phyloP scores from a whole-genome alignment of 1,140 invertebrate species.

The Pogonus chalceus region DNA sequence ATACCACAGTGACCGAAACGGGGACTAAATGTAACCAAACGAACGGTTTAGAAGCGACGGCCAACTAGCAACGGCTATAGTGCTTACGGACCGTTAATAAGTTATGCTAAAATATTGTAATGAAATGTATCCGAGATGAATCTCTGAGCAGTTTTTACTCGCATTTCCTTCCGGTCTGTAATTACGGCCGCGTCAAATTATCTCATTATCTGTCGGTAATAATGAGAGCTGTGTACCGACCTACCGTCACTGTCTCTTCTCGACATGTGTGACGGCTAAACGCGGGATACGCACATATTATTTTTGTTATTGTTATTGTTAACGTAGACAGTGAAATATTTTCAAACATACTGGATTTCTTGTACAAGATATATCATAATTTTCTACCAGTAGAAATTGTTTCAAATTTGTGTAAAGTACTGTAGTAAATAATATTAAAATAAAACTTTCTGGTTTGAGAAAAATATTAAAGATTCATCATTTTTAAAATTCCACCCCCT shows the following conservation, averaged over 20 bases:
- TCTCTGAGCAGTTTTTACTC: conserved; percentile 34
- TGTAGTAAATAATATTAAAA: no score
- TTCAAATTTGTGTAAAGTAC: no score
- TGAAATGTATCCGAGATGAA: conserved; percentile 36
- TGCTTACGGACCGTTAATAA: conserved; percentile 27
- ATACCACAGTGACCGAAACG: neutral
- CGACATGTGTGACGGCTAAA: neutral
- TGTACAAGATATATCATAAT: no score
- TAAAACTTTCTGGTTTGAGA: no score
- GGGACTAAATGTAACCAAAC: no score
- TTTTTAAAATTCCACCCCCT: conserved; percentile 3
- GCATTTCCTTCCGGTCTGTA: conserved; percentile 35
- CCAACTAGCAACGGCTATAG: no score
- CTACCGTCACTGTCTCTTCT: neutral
- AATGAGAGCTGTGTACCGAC: conserved; percentile 23
- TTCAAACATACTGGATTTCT: no score
- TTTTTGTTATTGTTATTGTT: no score
- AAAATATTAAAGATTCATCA: neutral
- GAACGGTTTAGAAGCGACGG: no score
- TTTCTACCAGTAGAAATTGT: no score
- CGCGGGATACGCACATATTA: neutral
- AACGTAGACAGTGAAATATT: conserved; percentile 15
- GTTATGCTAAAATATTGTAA: conserved; percentile 34
- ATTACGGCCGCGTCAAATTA: conserved; percentile 33
- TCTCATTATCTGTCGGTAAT: conserved; percentile 31